These are phyloP conservation scores for Leptinotarsa tumamoca DNA, from an alignment of 2,888 invertebrate species.

Conservation along the genomic window DNA sequence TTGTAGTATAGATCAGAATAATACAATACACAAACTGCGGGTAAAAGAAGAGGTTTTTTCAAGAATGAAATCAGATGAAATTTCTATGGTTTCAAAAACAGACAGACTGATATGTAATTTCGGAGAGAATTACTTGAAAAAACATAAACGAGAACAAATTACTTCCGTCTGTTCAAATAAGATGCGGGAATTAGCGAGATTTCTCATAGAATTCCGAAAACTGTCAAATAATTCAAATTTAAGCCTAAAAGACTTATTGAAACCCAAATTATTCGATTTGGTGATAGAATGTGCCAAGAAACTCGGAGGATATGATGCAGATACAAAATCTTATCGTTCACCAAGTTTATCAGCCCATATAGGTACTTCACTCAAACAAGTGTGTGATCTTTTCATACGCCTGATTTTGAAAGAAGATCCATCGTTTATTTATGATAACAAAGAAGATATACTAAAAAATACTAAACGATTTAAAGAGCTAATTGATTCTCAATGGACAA, in stretches of 20 bases:
- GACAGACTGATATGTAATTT: conserved; percentile 33
- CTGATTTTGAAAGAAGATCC: conserved; percentile 32
- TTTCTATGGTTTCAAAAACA: conserved; percentile 29
- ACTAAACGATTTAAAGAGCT: no score
- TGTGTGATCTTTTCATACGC: neutral
- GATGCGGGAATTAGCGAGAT: conserved; percentile 29
- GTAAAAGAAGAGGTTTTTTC: conserved; percentile 40
- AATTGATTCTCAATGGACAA: no score
- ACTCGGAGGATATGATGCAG: no score
- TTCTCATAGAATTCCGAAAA: conserved; percentile 40
- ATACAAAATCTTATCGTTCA: conserved; percentile 19
- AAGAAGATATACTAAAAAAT: no score
- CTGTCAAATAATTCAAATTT: conserved; percentile 10
- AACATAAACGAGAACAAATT: conserved; percentile 39
- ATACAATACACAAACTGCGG: conserved; percentile 38
- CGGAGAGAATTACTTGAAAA: conserved; percentile 41
- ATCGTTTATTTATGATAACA: neutral
- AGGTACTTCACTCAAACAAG: conserved; percentile 34
- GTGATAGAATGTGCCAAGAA: no score
- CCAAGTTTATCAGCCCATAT: conserved; percentile 30
- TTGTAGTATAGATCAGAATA: conserved; percentile 26
- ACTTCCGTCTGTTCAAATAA: conserved; percentile 22
- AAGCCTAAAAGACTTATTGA: no score
- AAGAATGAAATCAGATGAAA: conserved; percentile 25
- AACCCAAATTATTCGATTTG: no score